Conservation (phyloP, 2,113 vertebrate genomes). For the Corythoichthys haematopterus region DNA sequence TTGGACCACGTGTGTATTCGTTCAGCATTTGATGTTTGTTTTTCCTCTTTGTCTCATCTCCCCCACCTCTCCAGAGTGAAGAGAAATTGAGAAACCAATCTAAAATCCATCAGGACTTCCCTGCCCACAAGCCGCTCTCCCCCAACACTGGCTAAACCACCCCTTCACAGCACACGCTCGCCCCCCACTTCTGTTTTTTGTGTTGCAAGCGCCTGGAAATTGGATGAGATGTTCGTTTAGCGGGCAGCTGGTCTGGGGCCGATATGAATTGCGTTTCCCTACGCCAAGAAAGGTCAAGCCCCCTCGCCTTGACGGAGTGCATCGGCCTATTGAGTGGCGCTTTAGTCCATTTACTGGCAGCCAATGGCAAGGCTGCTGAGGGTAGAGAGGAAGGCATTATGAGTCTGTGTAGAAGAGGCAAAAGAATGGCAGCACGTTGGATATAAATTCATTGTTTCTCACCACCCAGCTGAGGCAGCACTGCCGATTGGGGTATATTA, state of each 20-base stretch:
- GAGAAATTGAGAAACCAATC: slow-evolving; percentile 80
- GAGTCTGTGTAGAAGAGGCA: slow-evolving; percentile 48
- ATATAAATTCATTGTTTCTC: slow-evolving; percentile 70
- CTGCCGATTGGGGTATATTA: slow-evolving; percentile 50
- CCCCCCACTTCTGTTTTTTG: slow-evolving; percentile 63
- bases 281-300: slow-evolving; percentile 75
- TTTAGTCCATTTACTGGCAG: slow-evolving; percentile 75
- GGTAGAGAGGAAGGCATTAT: slow-evolving; percentile 41
- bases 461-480: slow-evolving; percentile 58
- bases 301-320: slow-evolving; percentile 74
- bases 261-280: slow-evolving; percentile 75
- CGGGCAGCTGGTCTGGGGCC: slow-evolving; percentile 67
- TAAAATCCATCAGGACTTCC: slow-evolving; percentile 79
- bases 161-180: slow-evolving; percentile 9
- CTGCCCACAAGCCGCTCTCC: slow-evolving; percentile 55
- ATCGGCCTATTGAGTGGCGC: slow-evolving; percentile 75
- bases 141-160: slow-evolving; percentile 17
- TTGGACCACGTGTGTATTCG: slow-evolving; percentile 17
- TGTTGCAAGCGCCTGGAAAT: slow-evolving; percentile 73
- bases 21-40: slow-evolving; percentile 62
- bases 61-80: slow-evolving; percentile 59
- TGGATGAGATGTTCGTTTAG: slow-evolving; percentile 79
- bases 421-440: slow-evolving; percentile 54
- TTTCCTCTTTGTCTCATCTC: slow-evolving; percentile 68
- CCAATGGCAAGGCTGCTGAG: slow-evolving; percentile 58